Evolutionary conservation across 2,113 vertebrate genomes (phyloP).

Genomic region (Emberiza fucata): DNA sequence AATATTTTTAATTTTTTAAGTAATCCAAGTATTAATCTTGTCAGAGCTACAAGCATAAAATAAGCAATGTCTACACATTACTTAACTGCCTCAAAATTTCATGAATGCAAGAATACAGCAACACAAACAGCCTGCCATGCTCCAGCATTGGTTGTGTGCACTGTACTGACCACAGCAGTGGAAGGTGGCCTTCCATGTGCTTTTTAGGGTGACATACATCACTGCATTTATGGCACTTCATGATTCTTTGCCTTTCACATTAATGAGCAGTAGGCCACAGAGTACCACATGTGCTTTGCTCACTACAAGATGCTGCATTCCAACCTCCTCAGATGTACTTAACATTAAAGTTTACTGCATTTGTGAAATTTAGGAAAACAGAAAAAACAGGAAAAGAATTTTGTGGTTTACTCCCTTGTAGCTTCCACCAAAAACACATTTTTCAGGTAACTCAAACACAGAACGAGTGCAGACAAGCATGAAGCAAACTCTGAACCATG

Average conservation of each 20-base stretch:
- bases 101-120: neutral
- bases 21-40: neutral
- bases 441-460: neutral
- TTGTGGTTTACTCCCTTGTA: neutral
- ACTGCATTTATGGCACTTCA: neutral
- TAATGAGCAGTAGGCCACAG: slow-evolving; percentile 23
- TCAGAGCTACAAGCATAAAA: neutral
- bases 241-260: neutral
- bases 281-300: slow-evolving; percentile 13
- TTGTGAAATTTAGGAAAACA: neutral
- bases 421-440: neutral
- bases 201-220: neutral
- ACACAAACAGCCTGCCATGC: neutral
- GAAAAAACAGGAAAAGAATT: neutral
- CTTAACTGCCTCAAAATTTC: neutral
- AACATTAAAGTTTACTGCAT: neutral
- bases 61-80: neutral
- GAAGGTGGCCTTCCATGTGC: neutral
- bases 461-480: neutral
- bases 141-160: neutral
- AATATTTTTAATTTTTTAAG: slow-evolving; percentile 17
- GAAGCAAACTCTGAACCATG: neutral
- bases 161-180: neutral
- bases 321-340: neutral
- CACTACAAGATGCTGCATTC: slow-evolving; percentile 1